Base-by-base conservation (phyloP, 2,797 vertebrate species). In the Falco novaeseelandiae region DNA sequence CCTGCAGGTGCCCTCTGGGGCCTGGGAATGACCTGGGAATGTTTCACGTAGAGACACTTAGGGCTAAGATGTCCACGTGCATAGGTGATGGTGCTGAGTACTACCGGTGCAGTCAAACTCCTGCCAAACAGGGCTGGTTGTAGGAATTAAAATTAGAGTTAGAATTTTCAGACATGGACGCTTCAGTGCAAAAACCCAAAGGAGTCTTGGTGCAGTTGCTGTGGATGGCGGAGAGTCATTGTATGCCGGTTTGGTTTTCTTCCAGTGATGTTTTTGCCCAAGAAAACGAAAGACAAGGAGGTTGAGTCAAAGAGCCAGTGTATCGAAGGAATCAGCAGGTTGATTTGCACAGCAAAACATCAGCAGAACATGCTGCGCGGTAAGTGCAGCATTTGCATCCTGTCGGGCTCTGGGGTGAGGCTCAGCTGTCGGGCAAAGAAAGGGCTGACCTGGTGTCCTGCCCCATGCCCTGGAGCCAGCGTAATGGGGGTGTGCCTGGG, bases 261-360 rank as follows among this genome's bases (percentile, higher is more conserved):
- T 90, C n/a, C 96, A 99, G 99, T 99, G 93, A 99, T 99, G 99
- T 99, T 99, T 98, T 97, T 99, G 98, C 99, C 99, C 93, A 99
- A 99, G 98, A 99, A 99, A 97, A 99, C 99, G 74, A 99, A 99
- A 98, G 99, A 99, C 98, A 99, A 99, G 96, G 99, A 99, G 40
- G 84, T 99, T 82, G 99, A 99, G 96, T 99, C 99, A 2, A 99
- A 99, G 95, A 99, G 99, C 98, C 99, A 99, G 97, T 98, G 99
- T 96, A 99, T 99, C 22, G 99, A 99, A 96, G 99, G 99, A 72
- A 99, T 99, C 98, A 99, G 99, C 96, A 99, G 99, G 26, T 98
- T 99, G 95, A 99, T 99, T 99, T 99, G 99, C 98, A 99, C 99
- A 78, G 99, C 99, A 6, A 99, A 99, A 97, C 99, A 99, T 95